Conservation (phyloP, 1,140 invertebrate species). For the Heliothis virescens region DNA sequence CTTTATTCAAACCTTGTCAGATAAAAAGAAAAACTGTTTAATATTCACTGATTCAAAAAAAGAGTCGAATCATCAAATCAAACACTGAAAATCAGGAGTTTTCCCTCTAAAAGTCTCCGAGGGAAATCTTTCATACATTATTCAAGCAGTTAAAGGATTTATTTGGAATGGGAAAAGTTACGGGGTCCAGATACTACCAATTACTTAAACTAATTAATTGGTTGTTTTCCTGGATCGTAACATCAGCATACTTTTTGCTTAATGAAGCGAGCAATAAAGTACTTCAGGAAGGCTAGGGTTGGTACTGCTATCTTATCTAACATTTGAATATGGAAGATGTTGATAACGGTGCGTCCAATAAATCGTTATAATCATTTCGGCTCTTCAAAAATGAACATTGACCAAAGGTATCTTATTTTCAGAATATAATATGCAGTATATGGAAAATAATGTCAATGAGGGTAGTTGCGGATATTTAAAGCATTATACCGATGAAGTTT, state of each 20-base stretch:
- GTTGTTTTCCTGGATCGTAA: conserved; percentile 73
- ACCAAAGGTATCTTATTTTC: too few species aligned
- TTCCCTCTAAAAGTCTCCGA: conserved; percentile 20
- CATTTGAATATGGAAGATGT: too few species aligned
- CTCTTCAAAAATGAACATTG: too few species aligned
- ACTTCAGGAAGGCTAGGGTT: conserved; percentile 65
- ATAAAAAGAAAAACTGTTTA: too few species aligned
- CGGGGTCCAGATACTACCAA: conserved; percentile 67
- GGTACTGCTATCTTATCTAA: conserved; percentile 2
- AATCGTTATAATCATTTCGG: too few species aligned
- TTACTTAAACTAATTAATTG: conserved; percentile 83
- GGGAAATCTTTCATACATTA: conserved; percentile 67
- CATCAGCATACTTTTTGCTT: conserved; percentile 80
- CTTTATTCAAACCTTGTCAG: too few species aligned
- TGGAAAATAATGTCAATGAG: too few species aligned
- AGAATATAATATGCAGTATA: too few species aligned
- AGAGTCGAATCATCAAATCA: neutral
- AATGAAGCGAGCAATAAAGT: conserved; percentile 75
- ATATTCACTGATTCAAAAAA: neutral
- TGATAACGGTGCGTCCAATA: too few species aligned
- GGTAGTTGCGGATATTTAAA: too few species aligned
- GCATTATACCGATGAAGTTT: too few species aligned
- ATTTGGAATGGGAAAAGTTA: conserved; percentile 68
- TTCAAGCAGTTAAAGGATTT: conserved; percentile 72
- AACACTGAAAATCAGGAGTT: conserved; percentile 17